Percentiles rank a stretch among this genome's conserved stretches.
These are phyloP conservation scores for Caenorhabditis remanei DNA, from an alignment of 1,140 invertebrate genomes.

Conservation along the genomic window DNA sequence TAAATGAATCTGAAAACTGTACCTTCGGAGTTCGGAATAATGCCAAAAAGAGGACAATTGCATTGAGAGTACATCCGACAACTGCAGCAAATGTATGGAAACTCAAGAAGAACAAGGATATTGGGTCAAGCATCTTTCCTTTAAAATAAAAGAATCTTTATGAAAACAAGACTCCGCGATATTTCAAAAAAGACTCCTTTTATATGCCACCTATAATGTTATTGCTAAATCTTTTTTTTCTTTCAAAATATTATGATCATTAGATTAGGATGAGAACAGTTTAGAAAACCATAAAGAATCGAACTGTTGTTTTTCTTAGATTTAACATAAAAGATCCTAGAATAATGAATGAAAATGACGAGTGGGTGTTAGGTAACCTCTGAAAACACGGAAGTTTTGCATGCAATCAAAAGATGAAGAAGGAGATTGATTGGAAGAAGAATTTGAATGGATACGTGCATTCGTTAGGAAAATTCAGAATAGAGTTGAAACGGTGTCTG, in stretches of 20 bases:
- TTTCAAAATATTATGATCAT: no score
- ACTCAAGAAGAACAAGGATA: background rate
- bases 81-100: slow-evolving; percentile 14
- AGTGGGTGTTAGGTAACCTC: background rate
- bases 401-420: no score
- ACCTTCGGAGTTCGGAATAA: slow-evolving; percentile 28
- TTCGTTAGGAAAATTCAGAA: no score
- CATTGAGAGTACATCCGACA: background rate
- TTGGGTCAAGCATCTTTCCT: background rate
- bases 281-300: background rate
- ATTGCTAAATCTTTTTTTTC: no score
- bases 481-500: no score
- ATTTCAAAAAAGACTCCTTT: no score
- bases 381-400: background rate
- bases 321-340: background rate
- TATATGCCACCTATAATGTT: no score
- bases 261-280: background rate
- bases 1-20: background rate
- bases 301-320: background rate
- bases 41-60: slow-evolving; percentile 18
- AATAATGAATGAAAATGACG: background rate
- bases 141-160: background rate
- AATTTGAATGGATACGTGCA: no score
- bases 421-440: no score
- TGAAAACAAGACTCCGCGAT: background rate